Percentiles rank a stretch among this genome's conserved stretches.
Conservation (phyloP, 2,113 vertebrate species). For the Octodon degus region DNA sequence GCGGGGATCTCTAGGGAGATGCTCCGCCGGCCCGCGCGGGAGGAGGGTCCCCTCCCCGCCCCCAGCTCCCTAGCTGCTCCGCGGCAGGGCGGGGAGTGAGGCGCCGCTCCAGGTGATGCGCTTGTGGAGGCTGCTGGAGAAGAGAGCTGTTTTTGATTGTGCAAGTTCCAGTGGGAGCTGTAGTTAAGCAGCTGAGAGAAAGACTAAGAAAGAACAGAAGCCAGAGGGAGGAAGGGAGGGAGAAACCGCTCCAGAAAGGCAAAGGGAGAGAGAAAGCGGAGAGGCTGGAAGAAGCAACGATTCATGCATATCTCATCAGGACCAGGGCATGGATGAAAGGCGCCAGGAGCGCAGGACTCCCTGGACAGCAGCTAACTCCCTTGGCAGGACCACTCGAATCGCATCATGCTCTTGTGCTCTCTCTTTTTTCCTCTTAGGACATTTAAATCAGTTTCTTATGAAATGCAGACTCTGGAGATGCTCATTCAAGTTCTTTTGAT, state of each 20-base stretch:
- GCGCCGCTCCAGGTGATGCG: conserved; percentile 84
- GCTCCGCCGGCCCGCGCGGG: background rate
- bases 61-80: conserved; percentile 66
- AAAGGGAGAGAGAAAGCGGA: conserved; percentile 47
- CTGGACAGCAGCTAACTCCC: conserved; percentile 70
- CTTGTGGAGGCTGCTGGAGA: conserved; percentile 79
- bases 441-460: background rate
- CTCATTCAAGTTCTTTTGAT: conserved; percentile 46
- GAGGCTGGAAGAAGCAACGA: conserved; percentile 69
- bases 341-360: conserved; percentile 34
- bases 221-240: conserved; percentile 56
- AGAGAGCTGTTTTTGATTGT: conserved; percentile 84
- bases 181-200: conserved; percentile 83
- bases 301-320: conserved; percentile 80
- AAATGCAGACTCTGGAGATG: conserved; percentile 36
- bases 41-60: conserved; percentile 21
- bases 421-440: background rate
- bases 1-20: conserved; percentile 64
- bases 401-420: background rate
- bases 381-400: conserved; percentile 49
- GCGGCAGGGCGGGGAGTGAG: background rate
- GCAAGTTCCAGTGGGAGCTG: conserved; percentile 87
- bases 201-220: conserved; percentile 60
- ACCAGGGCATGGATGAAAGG: conserved; percentile 74
- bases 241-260: conserved; percentile 38